Percentiles rank a stretch among this genome's conserved stretches.
Conservation (phyloP, 2,888 invertebrate species). For the Conistra vaccinii region DNA sequence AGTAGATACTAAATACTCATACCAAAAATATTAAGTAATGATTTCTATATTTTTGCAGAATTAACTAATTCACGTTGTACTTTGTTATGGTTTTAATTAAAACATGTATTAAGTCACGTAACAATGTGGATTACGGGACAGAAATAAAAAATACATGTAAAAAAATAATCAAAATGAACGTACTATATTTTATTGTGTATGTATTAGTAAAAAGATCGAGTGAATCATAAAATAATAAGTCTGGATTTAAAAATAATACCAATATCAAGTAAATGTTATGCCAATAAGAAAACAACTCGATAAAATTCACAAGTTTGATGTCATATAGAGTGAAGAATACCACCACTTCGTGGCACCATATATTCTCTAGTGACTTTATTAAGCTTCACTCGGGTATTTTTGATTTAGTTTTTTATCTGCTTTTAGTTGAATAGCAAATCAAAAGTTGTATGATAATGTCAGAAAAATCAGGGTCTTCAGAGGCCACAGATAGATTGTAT, state of each 20-base stretch:
- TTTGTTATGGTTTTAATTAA: background rate
- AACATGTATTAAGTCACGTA: background rate
- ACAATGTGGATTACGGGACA: background rate
- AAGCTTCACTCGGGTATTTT: background rate
- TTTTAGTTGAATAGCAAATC: background rate
- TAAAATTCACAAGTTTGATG: slow-evolving; percentile 34
- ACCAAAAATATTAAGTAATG: background rate
- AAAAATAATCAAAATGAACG: background rate
- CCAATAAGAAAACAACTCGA: slow-evolving; percentile 58
- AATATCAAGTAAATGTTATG: slow-evolving; percentile 58
- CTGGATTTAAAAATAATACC: slow-evolving; percentile 28
- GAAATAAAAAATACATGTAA: too few relatives aligned
- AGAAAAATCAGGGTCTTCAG: background rate
- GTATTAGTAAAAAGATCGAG: background rate
- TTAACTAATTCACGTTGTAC: background rate
- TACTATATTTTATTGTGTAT: too few relatives aligned
- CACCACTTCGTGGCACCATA: slow-evolving; percentile 17
- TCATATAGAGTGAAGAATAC: slow-evolving; percentile 59
- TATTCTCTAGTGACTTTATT: background rate
- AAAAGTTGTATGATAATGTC: background rate
- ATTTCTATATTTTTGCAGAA: background rate
- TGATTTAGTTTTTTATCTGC: background rate
- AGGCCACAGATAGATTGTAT: background rate
- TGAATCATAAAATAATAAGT: slow-evolving; percentile 10
- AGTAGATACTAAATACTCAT: background rate